These are phyloP conservation scores for Neodiprion pinetum DNA, from an alignment of 1,140 invertebrate species.

Conservation along the genomic window DNA sequence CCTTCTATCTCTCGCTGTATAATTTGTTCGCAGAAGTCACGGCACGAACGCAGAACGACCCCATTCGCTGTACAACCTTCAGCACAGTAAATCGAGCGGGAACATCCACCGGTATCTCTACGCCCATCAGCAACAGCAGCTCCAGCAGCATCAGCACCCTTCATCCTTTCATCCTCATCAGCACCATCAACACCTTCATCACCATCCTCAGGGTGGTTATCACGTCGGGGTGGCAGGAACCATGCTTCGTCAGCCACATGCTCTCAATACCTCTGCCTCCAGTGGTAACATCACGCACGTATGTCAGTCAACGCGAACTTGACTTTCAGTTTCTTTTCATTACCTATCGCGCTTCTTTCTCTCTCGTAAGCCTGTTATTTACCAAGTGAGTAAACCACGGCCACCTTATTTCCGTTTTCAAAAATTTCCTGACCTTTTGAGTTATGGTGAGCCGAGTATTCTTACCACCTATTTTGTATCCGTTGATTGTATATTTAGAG, in stretches of 20 bases:
- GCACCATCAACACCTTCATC: conserved; percentile 48
- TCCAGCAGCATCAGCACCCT: conserved; percentile 22
- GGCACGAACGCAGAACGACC: conserved; percentile 46
- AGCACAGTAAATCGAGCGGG: conserved; percentile 70
- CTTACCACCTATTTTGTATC: too few relatives aligned
- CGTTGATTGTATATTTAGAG: too few relatives aligned
- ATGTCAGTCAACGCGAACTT: conserved; percentile 30
- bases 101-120: conserved; percentile 62
- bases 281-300: conserved; percentile 75
- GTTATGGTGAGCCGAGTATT: too few relatives aligned
- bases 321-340: conserved; percentile 39
- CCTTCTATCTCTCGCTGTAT: too few relatives aligned
- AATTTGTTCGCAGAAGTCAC: conserved; percentile 49
- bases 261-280: conserved; percentile 68
- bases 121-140: conserved; percentile 58
- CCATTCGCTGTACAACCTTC: conserved; percentile 51
- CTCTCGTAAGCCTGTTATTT: too few relatives aligned
- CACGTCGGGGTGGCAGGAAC: conserved; percentile 54
- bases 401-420: too few relatives aligned
- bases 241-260: conserved; percentile 51
- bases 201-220: conserved; percentile 44
- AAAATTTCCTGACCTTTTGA: too few relatives aligned
- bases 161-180: conserved; percentile 26
- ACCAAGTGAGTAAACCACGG: too few relatives aligned
- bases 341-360: conserved; percentile 36